Base-by-base conservation (phyloP, 2,888 invertebrate genomes). In the Epinotia nisella region DNA sequence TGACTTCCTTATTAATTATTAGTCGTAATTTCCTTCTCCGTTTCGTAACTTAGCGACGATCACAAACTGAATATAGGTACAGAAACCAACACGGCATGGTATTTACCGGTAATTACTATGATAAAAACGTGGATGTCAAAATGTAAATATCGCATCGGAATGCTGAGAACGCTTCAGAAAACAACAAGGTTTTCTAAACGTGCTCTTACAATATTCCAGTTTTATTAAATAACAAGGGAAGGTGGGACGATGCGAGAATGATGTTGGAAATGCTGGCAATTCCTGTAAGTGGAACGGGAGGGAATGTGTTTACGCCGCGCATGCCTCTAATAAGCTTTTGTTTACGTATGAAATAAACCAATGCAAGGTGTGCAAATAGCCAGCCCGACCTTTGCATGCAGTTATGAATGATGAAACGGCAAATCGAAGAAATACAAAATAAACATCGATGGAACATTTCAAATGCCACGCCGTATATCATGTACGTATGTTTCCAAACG, bases 341-440 rank as follows among this genome's bases (percentile, higher is more conserved):
- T 68, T 73, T 69, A 73, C 69, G 73, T 64, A 59, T 64, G 69
- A 69, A 69, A 73, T 69, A 73, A 69, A 73, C 68, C 62, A 73
- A 69, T 72, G 72, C 72, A 68, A 68, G 72, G 73, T 73, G 68
- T 73, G 73, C 73, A 73, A 73, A 73, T 73, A 70, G 62, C 62
- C 45, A 39, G 62, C 41, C 15, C 51, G 69, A 73, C 73, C 73
- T 73, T 64, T 69, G 69, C 62, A 72, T 72, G 58, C 64, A 73
- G 53, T 69, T 73, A 64, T 64, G 41, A 59, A 69, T 69, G 68
- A 73, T 64, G 64, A 73, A 58, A 69, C 59, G 17, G 51, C 68
- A 73, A 73, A 64, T 73, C 49, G 56, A 56, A 62, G 56, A 24
- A 61, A 56, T 39, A n/a, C 21, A 66, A 56, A 68, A 68, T 64